Conservation (phyloP, 2,113 vertebrate species). For the Neoarius graeffei region DNA sequence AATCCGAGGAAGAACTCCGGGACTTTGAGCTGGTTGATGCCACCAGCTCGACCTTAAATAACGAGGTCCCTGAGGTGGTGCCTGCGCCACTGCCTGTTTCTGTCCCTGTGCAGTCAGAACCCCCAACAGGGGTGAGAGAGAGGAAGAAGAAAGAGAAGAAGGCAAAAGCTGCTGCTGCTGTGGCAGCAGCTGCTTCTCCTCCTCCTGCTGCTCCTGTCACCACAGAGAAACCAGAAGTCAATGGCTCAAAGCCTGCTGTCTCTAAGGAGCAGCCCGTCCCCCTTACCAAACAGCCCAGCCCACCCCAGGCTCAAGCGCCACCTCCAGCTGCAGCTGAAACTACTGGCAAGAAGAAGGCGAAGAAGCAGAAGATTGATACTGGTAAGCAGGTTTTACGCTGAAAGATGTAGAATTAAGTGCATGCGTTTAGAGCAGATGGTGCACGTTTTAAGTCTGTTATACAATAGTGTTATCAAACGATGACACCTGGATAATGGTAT, state of each 20-base stretch:
- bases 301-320: constrained; percentile 67
- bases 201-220: constrained; percentile 59
- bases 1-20: constrained; percentile 87
- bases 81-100: constrained; percentile 52
- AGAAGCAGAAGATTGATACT: constrained; percentile 85
- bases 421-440: neutral
- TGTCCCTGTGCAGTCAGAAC: constrained; percentile 67
- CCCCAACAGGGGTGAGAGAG: constrained; percentile 75
- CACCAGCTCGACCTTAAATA: constrained; percentile 61
- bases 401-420: too few relatives aligned
- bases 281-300: constrained; percentile 82
- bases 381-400: constrained; percentile 59
- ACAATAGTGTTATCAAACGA: neutral
- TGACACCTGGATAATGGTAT: too few relatives aligned
- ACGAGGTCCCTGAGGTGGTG: constrained; percentile 70
- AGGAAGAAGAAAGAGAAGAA: constrained; percentile 95
- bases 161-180: constrained; percentile 61
- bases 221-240: constrained; percentile 72
- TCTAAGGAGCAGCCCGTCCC: constrained; percentile 78
- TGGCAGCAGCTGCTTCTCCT: constrained; percentile 37
- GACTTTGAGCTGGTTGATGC: constrained; percentile 85
- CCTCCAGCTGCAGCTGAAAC: constrained; percentile 68
- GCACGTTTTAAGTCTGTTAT: neutral
- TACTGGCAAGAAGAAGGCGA: constrained; percentile 84
- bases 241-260: constrained; percentile 79